Evolutionary conservation across 2,113 vertebrate genomes (phyloP).

Genomic region (Mastomys coucha): DNA sequence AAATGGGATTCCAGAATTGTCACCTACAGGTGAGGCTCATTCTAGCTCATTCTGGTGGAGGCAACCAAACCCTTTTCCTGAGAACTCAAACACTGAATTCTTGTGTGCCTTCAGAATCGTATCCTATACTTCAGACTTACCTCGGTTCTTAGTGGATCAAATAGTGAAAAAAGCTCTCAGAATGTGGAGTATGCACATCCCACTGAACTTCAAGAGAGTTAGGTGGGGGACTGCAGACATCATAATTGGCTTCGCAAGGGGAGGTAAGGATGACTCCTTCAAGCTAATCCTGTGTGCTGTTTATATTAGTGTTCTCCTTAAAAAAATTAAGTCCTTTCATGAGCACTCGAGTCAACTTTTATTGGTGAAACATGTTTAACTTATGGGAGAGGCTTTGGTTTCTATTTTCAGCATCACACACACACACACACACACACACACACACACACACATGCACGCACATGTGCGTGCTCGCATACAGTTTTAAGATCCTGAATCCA

Average conservation of each 20-base stretch:
- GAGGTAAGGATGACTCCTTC: slow-evolving; percentile 76
- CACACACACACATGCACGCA: too few species aligned
- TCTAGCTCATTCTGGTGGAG: not conserved
- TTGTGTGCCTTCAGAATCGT: slow-evolving; percentile 75
- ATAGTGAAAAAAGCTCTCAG: slow-evolving; percentile 80
- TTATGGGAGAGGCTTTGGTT: not conserved
- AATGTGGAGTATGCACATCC: slow-evolving; percentile 86
- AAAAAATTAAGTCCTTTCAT: not conserved
- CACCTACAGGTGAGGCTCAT: slow-evolving; percentile 86
- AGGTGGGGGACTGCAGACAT: slow-evolving; percentile 52
- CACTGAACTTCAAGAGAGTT: slow-evolving; percentile 76
- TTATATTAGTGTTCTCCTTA: not conserved
- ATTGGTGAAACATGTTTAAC: not conserved
- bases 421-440: too few species aligned
- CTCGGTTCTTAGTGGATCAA: slow-evolving; percentile 6
- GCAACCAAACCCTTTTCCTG: not conserved
- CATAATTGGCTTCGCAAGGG: slow-evolving; percentile 80
- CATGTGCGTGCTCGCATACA: too few species aligned
- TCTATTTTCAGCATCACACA: not conserved
- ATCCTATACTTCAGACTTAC: slow-evolving; percentile 83
- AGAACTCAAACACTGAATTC: slow-evolving; percentile 54
- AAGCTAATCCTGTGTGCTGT: not conserved
- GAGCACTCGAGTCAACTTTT: not conserved
- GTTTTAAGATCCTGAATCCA: not conserved
- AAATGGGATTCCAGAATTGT: slow-evolving; percentile 83